Evolutionary conservation across 2,797 vertebrate genomes (phyloP).

Genomic region (Tolypeutes matacus): DNA sequence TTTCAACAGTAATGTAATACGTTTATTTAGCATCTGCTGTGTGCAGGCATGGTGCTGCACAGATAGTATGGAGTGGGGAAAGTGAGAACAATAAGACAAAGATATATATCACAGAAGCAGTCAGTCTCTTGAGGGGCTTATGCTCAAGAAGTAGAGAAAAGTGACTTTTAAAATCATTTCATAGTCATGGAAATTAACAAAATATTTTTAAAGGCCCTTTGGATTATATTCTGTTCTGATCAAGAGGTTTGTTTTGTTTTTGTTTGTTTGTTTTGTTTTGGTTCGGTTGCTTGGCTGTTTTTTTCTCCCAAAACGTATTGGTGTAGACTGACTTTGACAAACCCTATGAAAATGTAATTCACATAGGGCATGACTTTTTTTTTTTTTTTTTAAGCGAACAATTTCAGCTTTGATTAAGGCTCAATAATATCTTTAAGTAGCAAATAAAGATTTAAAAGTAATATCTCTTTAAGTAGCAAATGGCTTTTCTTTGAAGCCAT

Average conservation of each 20-base stretch:
- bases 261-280: neutral
- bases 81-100: neutral
- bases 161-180: neutral
- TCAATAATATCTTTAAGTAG: conserved; percentile 3
- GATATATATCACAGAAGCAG: neutral
- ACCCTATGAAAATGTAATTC: neutral
- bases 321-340: neutral
- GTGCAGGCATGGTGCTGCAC: neutral
- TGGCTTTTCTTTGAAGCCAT: conserved; percentile 26
- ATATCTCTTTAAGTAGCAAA: conserved; percentile 46
- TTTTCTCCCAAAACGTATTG: neutral
- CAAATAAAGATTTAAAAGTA: neutral
- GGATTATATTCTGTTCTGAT: neutral
- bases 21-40: neutral
- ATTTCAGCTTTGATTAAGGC: conserved; percentile 18
- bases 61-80: neutral
- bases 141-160: neutral
- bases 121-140: neutral
- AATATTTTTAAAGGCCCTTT: neutral
- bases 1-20: neutral
- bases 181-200: neutral
- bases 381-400: neutral
- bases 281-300: neutral
- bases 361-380: neutral
- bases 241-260: neutral